These are phyloP conservation scores for Hetaerina titia DNA, from an alignment of 2,888 invertebrate species.

Conservation along the genomic window DNA sequence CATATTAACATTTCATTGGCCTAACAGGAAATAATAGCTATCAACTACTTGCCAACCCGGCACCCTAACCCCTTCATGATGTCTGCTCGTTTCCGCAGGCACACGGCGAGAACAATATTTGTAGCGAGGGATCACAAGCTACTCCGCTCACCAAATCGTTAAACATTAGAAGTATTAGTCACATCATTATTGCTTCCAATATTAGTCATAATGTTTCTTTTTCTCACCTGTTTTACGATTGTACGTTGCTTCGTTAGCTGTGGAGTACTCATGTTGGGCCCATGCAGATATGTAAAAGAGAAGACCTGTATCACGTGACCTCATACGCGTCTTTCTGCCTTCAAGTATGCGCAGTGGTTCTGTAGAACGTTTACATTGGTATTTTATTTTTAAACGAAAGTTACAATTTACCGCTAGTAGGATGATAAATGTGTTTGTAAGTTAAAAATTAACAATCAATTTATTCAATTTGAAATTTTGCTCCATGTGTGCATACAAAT, in stretches of 20 bases:
- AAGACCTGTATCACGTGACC: constrained; percentile 71
- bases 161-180: not conserved
- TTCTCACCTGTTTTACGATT: constrained; percentile 82
- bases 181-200: not conserved
- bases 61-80: constrained; percentile 51
- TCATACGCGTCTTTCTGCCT: constrained; percentile 68
- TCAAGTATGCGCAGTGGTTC: constrained; percentile 57
- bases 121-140: not conserved
- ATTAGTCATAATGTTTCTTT: not conserved
- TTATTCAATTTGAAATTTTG: not conserved
- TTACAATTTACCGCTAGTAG: not conserved
- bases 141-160: not conserved
- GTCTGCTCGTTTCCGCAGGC: constrained; percentile 60
- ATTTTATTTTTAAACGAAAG: not conserved
- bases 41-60: constrained; percentile 54
- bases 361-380: not conserved
- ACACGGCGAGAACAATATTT: constrained; percentile 48
- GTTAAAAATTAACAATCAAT: not conserved
- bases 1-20: not conserved
- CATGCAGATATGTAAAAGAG: constrained; percentile 71
- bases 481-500: not conserved
- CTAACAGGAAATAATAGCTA: not conserved
- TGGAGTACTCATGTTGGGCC: constrained; percentile 75
- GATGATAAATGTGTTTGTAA: not conserved
- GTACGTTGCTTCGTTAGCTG: constrained; percentile 79